These are phyloP conservation scores for Terrapene triunguis DNA, from an alignment of 2,113 vertebrate species.

Conservation along the genomic window DNA sequence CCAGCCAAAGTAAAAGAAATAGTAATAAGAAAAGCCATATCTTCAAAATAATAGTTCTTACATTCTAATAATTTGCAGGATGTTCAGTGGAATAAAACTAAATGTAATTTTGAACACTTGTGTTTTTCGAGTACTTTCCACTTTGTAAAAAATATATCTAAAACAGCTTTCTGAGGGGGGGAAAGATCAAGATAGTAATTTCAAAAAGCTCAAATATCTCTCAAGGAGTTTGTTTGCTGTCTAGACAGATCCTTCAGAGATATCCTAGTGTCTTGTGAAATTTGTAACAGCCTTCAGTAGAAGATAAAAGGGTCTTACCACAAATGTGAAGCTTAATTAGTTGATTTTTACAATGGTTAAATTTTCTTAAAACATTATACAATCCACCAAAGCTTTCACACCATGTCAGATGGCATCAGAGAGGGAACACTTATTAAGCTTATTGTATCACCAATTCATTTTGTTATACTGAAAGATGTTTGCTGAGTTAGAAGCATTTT, in stretches of 20 bases:
- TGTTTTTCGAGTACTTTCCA: neutral
- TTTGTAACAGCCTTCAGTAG: conserved; percentile 23
- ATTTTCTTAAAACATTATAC: conserved; percentile 34
- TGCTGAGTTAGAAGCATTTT: neutral
- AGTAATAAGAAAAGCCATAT: neutral
- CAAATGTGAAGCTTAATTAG: conserved; percentile 47
- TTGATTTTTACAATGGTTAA: conserved; percentile 54
- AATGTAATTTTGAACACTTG: neutral
- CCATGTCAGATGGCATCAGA: neutral
- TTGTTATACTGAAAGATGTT: neutral
- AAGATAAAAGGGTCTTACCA: conserved; percentile 60
- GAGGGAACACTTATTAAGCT: neutral
- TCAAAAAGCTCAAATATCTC: conserved; percentile 15
- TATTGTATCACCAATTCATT: neutral
- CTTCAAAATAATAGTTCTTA: neutral
- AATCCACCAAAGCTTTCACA: conserved; percentile 23
- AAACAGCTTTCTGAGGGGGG: conserved; percentile 15
- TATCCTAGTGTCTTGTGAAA: neutral
- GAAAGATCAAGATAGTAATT: conserved; percentile 28
- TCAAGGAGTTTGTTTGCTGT: conserved; percentile 55
- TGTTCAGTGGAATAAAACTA: neutral
- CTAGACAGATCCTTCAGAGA: conserved; percentile 37
- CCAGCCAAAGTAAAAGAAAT: neutral
- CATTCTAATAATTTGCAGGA: neutral
- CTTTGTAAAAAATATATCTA: neutral